Percentiles rank a stretch among this genome's conserved stretches.
Conservation (phyloP, 2,113 vertebrate species). For the Cichladusa arquata region DNA sequence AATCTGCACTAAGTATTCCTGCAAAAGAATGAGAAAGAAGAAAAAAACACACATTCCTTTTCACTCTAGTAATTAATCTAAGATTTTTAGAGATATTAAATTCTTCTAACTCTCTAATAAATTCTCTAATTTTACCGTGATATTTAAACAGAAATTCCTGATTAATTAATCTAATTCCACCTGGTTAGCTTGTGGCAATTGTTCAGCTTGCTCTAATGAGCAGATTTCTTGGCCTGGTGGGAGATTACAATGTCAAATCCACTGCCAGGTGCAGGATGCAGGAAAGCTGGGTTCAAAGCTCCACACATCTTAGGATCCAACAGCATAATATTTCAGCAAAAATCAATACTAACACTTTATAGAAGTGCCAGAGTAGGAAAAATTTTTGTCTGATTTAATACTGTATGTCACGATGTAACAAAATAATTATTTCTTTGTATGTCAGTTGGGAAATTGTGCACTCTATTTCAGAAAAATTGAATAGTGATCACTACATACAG, state of each 20-base stretch:
- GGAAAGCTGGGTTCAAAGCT: constrained; percentile 16
- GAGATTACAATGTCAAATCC: neutral
- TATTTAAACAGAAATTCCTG: neutral
- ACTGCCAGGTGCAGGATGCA: neutral
- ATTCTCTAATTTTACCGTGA: neutral
- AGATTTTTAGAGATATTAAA: neutral
- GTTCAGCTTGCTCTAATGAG: neutral
- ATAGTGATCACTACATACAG: neutral
- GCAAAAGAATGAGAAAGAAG: neutral
- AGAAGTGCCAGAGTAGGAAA: neutral
- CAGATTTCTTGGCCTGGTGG: neutral
- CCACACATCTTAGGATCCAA: neutral
- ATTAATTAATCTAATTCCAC: neutral
- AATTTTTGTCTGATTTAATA: neutral
- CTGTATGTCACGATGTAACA: neutral
- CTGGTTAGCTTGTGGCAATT: neutral
- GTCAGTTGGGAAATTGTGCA: neutral
- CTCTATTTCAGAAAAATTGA: neutral
- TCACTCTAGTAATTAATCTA: neutral
- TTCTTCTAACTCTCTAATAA: neutral
- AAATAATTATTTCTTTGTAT: neutral
- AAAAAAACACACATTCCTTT: neutral
- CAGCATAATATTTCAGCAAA: constrained; percentile 30
- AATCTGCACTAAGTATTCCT: neutral
- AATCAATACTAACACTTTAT: neutral